phyloP scores from a whole-genome alignment of 2,888 invertebrate species.

The Tetragonula carbonaria region DNA sequence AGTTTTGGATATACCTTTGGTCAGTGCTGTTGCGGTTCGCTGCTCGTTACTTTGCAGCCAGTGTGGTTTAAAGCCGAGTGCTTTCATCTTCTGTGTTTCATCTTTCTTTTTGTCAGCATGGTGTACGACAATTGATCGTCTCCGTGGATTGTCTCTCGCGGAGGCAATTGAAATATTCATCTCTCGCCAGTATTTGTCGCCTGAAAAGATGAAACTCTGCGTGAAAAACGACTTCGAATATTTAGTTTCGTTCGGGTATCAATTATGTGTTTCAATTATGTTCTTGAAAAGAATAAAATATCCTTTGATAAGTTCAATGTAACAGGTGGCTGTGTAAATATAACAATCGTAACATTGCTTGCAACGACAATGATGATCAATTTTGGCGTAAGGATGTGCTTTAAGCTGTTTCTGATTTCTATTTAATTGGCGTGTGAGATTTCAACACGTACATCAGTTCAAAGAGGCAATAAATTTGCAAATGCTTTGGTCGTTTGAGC shows the following conservation, averaged over 20 bases:
- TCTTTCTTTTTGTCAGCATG: neutral
- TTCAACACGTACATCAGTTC: too few species aligned
- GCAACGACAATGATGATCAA: neutral
- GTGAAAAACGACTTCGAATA: neutral
- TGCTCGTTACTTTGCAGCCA: constrained; percentile 24
- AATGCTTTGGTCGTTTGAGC: neutral
- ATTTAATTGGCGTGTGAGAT: neutral
- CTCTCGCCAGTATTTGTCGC: neutral
- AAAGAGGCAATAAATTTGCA: neutral
- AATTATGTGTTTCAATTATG: neutral
- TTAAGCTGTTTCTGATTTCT: neutral
- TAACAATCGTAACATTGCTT: neutral
- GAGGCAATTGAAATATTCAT: neutral
- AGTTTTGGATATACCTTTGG: constrained; percentile 27
- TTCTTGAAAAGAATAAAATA: neutral
- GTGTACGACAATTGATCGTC: too few species aligned
- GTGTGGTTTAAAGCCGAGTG: constrained; percentile 7
- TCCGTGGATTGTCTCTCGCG: neutral
- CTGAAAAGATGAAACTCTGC: neutral
- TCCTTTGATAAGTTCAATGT: constrained; percentile 8
- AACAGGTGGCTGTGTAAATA: constrained; percentile 50
- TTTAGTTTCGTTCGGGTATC: neutral
- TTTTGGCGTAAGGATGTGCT: neutral
- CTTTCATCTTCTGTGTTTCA: neutral
- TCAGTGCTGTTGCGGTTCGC: constrained; percentile 26